A percentile compares a stretch with the other conserved stretches of the same genome.
phyloP scores from a whole-genome alignment of 2,113 vertebrate species.

The Ascaphus truei region DNA sequence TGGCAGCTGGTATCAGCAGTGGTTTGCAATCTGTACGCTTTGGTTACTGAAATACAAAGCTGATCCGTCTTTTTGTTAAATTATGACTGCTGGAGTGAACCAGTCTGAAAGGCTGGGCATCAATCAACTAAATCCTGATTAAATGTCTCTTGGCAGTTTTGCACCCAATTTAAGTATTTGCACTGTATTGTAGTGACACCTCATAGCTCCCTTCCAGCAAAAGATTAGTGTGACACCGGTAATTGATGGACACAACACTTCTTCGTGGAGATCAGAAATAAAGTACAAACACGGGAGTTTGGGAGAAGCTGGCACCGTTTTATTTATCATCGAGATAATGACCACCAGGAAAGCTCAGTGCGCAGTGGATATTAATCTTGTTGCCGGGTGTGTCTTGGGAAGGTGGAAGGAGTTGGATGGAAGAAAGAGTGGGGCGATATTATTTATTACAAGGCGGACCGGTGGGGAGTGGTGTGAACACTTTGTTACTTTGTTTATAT shows the following conservation, averaged over 20 bases:
- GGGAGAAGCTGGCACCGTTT: no score
- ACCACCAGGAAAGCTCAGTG: no score
- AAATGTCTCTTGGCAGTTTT: background rate
- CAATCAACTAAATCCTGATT: conserved; percentile 17
- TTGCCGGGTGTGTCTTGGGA: no score
- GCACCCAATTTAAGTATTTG: background rate
- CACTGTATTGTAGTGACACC: background rate
- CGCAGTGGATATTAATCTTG: no score
- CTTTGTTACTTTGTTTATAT: no score
- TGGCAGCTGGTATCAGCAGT: background rate
- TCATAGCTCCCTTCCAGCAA: background rate
- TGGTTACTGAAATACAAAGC: background rate
- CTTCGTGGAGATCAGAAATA: background rate
- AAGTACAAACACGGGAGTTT: no score
- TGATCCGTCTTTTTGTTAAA: conserved; percentile 18
- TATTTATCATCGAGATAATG: no score
- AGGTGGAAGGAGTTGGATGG: no score
- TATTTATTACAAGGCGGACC: no score
- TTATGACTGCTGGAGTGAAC: background rate
- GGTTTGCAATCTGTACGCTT: background rate
- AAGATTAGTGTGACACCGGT: background rate
- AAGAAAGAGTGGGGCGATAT: no score
- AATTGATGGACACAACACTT: background rate
- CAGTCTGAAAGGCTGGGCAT: background rate
- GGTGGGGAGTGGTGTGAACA: no score